Evolutionary conservation across 2,888 invertebrate species (phyloP), one percentile per base, ranked within the genome.

Genomic region (Hyposoter didymator): DNA sequence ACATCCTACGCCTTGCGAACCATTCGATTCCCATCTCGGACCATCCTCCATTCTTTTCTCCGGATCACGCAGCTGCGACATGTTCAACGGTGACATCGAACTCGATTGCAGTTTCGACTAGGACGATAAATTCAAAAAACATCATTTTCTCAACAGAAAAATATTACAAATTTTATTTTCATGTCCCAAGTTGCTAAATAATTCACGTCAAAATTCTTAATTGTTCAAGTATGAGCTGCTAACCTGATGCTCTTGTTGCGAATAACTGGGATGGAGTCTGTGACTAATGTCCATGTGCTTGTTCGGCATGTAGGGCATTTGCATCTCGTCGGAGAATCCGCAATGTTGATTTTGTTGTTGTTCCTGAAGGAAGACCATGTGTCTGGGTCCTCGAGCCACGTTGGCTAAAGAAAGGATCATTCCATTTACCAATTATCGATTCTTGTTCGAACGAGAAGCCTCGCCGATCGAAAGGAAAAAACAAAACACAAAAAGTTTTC

Each of bases 341-440:
- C 92, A 92, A 74, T 93, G 91, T 85, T 92, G 91, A 81, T 84
- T 88, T 19, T 90, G 89, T 72, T 91, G 89, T 80, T 92, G 92
- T 78, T 93, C 92, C 76, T 92, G 92, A 22, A 94, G 88, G 88
- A 93, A 92, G 80, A 93, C 91, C 88, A 93, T 92, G 85, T 94
- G 93, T 67, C 93, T 91, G 45, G 93, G 91, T 52, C 90, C 91
- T 22, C 92, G 93, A 82, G 90, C 89, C 72, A 90, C 87, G 8
- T 90, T 74, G 49, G 88, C 89, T 89, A 81, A 32, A 85, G 76
- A 80, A 76, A 39, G 80, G 32, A 35, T 52, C 17, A 70, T 32
- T 39, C 8, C 39, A 39, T 10, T 39, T 8, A 39, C 10, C 39
- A 39, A 39, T 39, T 0, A 39, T 10, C 0, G 8, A 8, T 0